Evolutionary conservation across 2,888 invertebrate species (phyloP), one percentile per base, ranked within the genome.

Genomic region (Callyntrura guangdongensis): DNA sequence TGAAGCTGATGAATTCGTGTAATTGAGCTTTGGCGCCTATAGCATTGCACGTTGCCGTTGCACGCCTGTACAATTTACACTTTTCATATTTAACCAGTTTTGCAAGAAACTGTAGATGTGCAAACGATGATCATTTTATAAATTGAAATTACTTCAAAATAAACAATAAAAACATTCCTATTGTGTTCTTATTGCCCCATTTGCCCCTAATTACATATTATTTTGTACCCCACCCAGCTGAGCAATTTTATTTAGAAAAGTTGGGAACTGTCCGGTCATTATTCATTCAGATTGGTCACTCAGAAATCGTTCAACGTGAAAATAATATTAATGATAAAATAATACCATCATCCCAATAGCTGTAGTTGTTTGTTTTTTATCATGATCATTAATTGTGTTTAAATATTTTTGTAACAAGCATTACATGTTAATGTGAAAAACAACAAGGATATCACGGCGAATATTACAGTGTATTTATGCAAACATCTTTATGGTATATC

Each of bases 41-140:
- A n/a, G n/a, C n/a, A n/a, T n/a, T n/a, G n/a, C n/a, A n/a, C n/a
- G n/a, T n/a, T n/a, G n/a, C n/a, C 36, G 6, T 36, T 36, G 6
- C 36, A 36, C 36, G 36, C 36, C 6, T 36, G 36, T 36, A 36
- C 36, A 36, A 36, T 36, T 36, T 36, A 36, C 36, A 36, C 36
- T 27, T 67, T 47, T 72, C 72, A 17, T 47, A 17, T 47, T 72
- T 25, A 47, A 72, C 72, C 72, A 72, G 72, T 72, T 72, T 72
- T 47, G 47, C 47, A 47, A 47, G 36, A 36, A 36, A 36, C 4
- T 45, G 9, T 72, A 11, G 6, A 17, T 47, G 47, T 2, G 72
- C 36, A 36, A 36, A 4, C 6, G 36, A 36, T 36, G 36, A 36
- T 36, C 3, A 36, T 36, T 36, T 36, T 64, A 64, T 64, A 22